Evolutionary conservation across 1,140 invertebrate species (phyloP), one percentile per base, ranked within the genome.

Genomic region (Solen grandis): DNA sequence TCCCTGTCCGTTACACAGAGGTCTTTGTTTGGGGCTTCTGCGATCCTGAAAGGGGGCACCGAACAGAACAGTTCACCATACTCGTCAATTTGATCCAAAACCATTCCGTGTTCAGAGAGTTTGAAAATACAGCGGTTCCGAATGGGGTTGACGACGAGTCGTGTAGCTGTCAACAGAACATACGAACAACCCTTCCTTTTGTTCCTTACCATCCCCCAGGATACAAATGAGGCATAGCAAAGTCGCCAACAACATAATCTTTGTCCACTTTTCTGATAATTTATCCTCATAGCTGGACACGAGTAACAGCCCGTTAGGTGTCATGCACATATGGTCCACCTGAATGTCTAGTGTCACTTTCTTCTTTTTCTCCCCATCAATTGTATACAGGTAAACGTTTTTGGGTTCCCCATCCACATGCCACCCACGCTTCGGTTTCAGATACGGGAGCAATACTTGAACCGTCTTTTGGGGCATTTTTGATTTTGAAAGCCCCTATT

Each of bases 111-210:
- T 59, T 86, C 83, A 13, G 79, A 84, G 41, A 86, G 83, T 38
- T 82, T 68, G 8, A 86, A 73, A 13, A 86, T 38, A 65, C 84
- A 83, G 14, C 85, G 27, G 27, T n/a, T 75, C 38, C 13, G 85
- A 86, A 27, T 72, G 62, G 0, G 70, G 46, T 16, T 77, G 57
- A 36, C 85, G 52, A 5, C 83, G 80, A 16, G 85, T 86, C 3
- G 84, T 82, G 75, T 86, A 86, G 62, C 85, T 86, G 36, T 86
- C 85, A 14, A 86, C 85, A 5, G 85, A 82, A 52, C 83, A 84
- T 5, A 86, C 85, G 3, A 84, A 75, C 4, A 86, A 72, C 84
- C 81, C 25, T 86, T 84, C 50, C 72, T 46, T 66, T 84, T 86
- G 3, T 73, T 83, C 74, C 81, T 82, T 2, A 83, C 81, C 78